A percentile compares a stretch with the other conserved stretches of the same genome.
These are phyloP conservation scores for Pelochelys cantorii DNA, from an alignment of 2,797 vertebrate genomes.

Conservation along the genomic window DNA sequence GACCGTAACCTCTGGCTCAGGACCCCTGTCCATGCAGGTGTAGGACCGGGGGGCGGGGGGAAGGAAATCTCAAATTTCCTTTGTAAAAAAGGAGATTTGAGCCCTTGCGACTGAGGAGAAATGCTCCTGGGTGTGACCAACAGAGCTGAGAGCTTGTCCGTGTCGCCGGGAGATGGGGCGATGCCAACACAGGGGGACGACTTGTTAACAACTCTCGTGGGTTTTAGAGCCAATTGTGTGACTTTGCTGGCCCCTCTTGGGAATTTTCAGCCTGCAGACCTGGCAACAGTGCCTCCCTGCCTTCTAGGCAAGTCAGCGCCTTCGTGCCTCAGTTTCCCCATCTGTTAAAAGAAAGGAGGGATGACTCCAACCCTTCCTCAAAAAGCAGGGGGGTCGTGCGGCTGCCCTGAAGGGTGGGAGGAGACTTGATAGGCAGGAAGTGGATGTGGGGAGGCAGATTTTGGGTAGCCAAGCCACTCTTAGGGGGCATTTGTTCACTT, in stretches of 20 bases:
- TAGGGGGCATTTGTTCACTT: not conserved
- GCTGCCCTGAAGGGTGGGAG: not conserved
- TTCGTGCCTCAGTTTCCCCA: not conserved
- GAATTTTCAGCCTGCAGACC: not conserved
- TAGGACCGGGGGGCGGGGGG: too few species aligned
- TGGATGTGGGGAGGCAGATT: not conserved
- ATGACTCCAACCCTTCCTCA: not conserved
- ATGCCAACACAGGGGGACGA: not conserved
- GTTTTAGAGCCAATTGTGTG: not conserved
- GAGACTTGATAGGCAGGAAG: too few species aligned
- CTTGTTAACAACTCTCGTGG: not conserved
- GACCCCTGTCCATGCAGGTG: not conserved
- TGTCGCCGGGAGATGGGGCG: too few species aligned
- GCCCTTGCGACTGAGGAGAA: not conserved
- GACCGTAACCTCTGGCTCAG: not conserved
- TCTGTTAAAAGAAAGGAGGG: not conserved
- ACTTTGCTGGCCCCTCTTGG: too few species aligned
- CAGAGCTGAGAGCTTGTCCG: not conserved
- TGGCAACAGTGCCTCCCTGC: too few species aligned
- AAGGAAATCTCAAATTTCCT: not conserved
- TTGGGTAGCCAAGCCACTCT: not conserved
- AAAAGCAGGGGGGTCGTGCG: not conserved
- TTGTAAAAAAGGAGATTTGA: not conserved
- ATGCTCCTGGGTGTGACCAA: too few species aligned
- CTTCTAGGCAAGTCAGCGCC: not conserved